Conservation (phyloP, 2,888 invertebrate species). For the Netelia fuscicornis region DNA sequence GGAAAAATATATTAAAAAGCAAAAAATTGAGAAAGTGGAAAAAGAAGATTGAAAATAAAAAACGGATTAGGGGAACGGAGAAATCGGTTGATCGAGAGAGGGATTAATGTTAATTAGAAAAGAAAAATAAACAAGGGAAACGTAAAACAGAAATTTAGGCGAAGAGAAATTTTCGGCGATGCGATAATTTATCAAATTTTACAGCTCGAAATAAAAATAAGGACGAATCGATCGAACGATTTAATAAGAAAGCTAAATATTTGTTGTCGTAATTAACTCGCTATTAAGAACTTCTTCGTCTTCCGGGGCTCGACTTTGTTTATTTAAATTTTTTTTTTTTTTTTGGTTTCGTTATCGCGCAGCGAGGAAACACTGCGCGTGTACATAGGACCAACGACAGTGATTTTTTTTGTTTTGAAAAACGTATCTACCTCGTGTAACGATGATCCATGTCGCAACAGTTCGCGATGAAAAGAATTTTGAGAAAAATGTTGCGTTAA, state of each 20-base stretch:
- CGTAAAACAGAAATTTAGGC: background rate
- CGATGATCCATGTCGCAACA: constrained; percentile 60
- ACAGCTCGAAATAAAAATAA: background rate
- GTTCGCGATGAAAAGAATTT: background rate
- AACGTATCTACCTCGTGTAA: constrained; percentile 57
- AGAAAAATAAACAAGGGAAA: background rate
- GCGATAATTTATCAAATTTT: background rate
- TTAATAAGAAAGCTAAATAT: background rate
- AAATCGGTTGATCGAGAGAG: background rate
- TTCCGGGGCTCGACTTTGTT: background rate
- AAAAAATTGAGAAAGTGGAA: background rate
- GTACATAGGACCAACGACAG: constrained; percentile 42
- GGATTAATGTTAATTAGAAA: background rate
- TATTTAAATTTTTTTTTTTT: background rate
- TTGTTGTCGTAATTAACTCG: background rate
- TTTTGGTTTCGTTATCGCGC: constrained; percentile 11
- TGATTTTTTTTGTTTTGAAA: background rate
- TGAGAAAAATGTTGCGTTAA: constrained; percentile 4
- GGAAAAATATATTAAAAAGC: background rate
- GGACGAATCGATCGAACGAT: background rate
- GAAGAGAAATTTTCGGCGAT: background rate
- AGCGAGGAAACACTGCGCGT: constrained; percentile 21
- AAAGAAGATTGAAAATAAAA: no score
- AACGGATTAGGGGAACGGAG: no score
- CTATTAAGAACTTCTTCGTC: background rate